Base-by-base conservation (phyloP, 2,888 invertebrate genomes). In the Cerceris rybyensis region DNA sequence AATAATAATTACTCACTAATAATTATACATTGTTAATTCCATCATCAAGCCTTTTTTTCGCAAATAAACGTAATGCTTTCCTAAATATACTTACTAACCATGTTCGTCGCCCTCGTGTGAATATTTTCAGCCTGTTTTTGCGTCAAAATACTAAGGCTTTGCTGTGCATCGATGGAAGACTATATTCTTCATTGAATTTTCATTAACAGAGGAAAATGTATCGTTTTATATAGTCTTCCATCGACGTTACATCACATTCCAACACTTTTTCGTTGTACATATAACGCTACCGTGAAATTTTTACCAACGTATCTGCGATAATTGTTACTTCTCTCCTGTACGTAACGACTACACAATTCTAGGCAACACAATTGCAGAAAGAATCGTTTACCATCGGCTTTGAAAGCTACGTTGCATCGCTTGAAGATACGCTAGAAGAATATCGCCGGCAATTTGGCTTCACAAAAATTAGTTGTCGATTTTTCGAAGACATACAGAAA, bases 11-110 rank as follows among this genome's bases (percentile, higher is more conserved):
- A 82, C 80, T 83, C 71, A 77, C 79, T 81, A 82, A 85, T 76
- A 77, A 88, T 83, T 87, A 85, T 86, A 85, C 81, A 88, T 86
- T 90, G 89, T 90, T 87, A 87, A 89, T 86, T 88, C 85, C 83
- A 85, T 82, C 71, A 82, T 83, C 83, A 49, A 79, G 66, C 85
- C 54, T 67, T 85, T 88, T 87, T 86, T 88, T 88, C 75, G 88
- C 89, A 88, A 91, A 90, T 91, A 91, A 91, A 91, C 86, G 86
- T 89, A 90, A 90, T 90, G 92, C 90, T 92, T 91, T 90, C 79
- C 88, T 87, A 89, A 83, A 83, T 28, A 88, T 83, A 83, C 85
- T 86, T 88, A 91, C 92, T 92, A 92, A 92, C 91, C 82, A 88
- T 87, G 86, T 85, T 87, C 83, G 80, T 79, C 83, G 80, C 86